Evolutionary conservation across 2,888 invertebrate species (phyloP).

Genomic region (Stegana nigrithorax): DNA sequence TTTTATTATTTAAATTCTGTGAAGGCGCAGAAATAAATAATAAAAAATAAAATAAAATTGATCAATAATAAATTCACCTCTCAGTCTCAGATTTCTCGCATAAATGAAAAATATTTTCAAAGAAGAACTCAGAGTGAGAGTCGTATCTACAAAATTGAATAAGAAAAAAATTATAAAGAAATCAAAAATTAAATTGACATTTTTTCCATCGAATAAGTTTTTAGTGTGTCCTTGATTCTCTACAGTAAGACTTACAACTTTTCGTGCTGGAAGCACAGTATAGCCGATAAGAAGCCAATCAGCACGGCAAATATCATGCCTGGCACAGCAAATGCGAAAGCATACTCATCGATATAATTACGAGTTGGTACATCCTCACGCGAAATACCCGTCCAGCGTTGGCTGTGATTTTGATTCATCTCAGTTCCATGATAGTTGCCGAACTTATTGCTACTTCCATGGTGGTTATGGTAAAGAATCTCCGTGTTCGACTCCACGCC

Average conservation of each 20-base stretch:
- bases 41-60: neutral
- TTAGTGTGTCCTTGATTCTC: neutral
- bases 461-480: slow-evolving; percentile 62
- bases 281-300: slow-evolving; percentile 76
- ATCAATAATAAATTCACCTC: slow-evolving; percentile 44
- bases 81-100: slow-evolving; percentile 72
- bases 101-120: slow-evolving; percentile 78
- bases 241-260: slow-evolving; percentile 75
- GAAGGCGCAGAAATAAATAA: neutral
- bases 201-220: slow-evolving; percentile 7
- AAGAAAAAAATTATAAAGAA: slow-evolving; percentile 27
- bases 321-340: slow-evolving; percentile 79
- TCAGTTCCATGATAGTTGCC: slow-evolving; percentile 52
- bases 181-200: slow-evolving; percentile 15
- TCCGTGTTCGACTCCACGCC: slow-evolving; percentile 66
- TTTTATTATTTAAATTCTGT: neutral
- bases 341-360: slow-evolving; percentile 77
- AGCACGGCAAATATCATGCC: slow-evolving; percentile 76
- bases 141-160: slow-evolving; percentile 71
- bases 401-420: slow-evolving; percentile 58
- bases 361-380: slow-evolving; percentile 75
- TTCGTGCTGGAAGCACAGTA: slow-evolving; percentile 81
- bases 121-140: slow-evolving; percentile 75
- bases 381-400: slow-evolving; percentile 73
- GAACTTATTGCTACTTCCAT: slow-evolving; percentile 14